Conservation (phyloP, 2,113 vertebrate genomes). For the Amia ocellicauda region DNA sequence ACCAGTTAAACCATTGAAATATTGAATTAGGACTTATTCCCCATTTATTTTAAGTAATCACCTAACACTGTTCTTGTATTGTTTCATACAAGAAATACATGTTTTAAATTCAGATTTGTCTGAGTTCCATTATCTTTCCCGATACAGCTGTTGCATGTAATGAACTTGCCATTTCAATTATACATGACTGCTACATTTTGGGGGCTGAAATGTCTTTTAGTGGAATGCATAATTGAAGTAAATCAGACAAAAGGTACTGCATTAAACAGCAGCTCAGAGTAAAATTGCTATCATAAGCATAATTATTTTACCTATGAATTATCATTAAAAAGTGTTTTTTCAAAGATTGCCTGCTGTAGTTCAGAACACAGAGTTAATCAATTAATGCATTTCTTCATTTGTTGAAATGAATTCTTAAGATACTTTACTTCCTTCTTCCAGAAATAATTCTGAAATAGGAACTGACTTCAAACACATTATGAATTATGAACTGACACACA, state of each 20-base stretch:
- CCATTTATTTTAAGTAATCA: background rate
- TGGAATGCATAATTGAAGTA: background rate
- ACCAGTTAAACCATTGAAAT: background rate
- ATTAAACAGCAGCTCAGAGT: background rate
- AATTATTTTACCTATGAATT: background rate
- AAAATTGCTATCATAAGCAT: background rate
- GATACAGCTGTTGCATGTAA: background rate
- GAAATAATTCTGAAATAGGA: too few species aligned
- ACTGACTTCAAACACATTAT: too few species aligned
- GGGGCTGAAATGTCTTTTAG: background rate
- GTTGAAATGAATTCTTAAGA: too few species aligned
- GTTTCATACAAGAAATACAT: background rate
- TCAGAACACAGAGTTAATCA: too few species aligned
- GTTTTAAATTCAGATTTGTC: background rate
- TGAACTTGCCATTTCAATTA: conserved; percentile 4
- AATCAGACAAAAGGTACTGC: background rate
- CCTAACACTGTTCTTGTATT: background rate
- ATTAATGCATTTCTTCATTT: too few species aligned
- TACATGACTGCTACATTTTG: background rate
- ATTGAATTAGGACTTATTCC: background rate
- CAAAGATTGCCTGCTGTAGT: too few species aligned
- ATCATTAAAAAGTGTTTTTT: background rate
- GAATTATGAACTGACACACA: too few species aligned
- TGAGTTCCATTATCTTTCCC: conserved; percentile 4
- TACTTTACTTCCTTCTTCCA: too few species aligned